phyloP scores from a whole-genome alignment of 2,888 invertebrate genomes.

The Drosophila leonis region DNA sequence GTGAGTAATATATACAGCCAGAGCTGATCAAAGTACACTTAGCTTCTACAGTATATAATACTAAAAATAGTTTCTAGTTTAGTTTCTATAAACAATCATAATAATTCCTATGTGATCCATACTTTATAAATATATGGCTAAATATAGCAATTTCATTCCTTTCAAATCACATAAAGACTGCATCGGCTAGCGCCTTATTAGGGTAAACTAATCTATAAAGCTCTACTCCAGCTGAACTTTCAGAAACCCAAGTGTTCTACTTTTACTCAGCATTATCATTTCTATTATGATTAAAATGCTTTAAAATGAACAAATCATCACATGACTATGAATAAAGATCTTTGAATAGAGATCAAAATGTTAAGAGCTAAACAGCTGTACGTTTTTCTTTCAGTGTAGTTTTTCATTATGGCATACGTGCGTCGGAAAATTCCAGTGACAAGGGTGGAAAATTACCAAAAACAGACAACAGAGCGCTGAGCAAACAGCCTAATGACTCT shows the following conservation, averaged over 20 bases:
- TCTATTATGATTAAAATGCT: not conserved
- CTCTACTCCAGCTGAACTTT: not conserved
- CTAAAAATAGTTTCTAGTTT: not conserved
- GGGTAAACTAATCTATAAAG: not conserved
- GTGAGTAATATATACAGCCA: not conserved
- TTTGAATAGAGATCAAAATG: not conserved
- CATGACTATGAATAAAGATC: not conserved
- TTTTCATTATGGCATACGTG: not conserved
- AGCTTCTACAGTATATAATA: not conserved
- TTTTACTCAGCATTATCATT: not conserved
- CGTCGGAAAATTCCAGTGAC: conserved; percentile 1
- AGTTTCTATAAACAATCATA: not conserved
- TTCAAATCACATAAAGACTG: not conserved
- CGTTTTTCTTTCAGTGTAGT: not conserved
- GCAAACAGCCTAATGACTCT: not conserved
- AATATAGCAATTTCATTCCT: not conserved
- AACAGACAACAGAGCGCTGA: not conserved
- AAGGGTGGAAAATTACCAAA: conserved; percentile 5
- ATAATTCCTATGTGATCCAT: not conserved
- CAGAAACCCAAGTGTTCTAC: not conserved
- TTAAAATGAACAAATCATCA: not conserved
- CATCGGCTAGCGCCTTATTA: no score
- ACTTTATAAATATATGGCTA: not conserved
- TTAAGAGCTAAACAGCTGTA: not conserved
- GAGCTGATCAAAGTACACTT: not conserved